Evolutionary conservation across 1,140 invertebrate genomes (phyloP).

Genomic region (Campoletis sonorensis): DNA sequence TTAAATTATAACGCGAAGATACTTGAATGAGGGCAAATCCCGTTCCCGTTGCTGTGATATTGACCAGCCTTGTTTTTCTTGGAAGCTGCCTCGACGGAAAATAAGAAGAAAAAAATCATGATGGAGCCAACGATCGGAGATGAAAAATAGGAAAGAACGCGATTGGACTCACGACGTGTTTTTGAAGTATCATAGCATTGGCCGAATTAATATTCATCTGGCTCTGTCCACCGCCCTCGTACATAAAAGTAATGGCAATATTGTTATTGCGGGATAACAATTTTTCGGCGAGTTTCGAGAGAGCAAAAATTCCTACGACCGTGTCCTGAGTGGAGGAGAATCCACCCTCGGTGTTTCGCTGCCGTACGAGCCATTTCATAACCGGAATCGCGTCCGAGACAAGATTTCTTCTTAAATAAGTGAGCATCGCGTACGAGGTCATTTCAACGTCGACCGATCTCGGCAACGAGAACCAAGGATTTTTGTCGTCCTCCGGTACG

Average conservation of each 20-base stretch:
- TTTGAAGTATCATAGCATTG: slow-evolving; percentile 88
- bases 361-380: slow-evolving; percentile 89
- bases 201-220: slow-evolving; percentile 82
- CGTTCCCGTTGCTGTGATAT: slow-evolving; percentile 85
- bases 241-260: slow-evolving; percentile 78
- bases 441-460: slow-evolving; percentile 91
- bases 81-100: slow-evolving; percentile 80
- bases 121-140: neutral
- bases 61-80: slow-evolving; percentile 76
- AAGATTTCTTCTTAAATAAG: slow-evolving; percentile 82
- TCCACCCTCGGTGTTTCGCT: slow-evolving; percentile 88
- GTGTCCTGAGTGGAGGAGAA: slow-evolving; percentile 90
- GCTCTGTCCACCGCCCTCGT: slow-evolving; percentile 78
- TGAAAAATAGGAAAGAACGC: neutral
- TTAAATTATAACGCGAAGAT: slow-evolving; percentile 89
- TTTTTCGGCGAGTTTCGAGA: slow-evolving; percentile 83
- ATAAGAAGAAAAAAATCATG: slow-evolving; percentile 38
- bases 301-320: slow-evolving; percentile 84
- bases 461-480: slow-evolving; percentile 84
- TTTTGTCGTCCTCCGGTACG: slow-evolving; percentile 80
- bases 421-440: slow-evolving; percentile 88
- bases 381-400: slow-evolving; percentile 85
- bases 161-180: slow-evolving; percentile 77
- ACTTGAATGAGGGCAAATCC: slow-evolving; percentile 92
- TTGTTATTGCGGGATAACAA: slow-evolving; percentile 77